phyloP scores from a whole-genome alignment of 2,797 vertebrate species.

The Antennarius maculatus region DNA sequence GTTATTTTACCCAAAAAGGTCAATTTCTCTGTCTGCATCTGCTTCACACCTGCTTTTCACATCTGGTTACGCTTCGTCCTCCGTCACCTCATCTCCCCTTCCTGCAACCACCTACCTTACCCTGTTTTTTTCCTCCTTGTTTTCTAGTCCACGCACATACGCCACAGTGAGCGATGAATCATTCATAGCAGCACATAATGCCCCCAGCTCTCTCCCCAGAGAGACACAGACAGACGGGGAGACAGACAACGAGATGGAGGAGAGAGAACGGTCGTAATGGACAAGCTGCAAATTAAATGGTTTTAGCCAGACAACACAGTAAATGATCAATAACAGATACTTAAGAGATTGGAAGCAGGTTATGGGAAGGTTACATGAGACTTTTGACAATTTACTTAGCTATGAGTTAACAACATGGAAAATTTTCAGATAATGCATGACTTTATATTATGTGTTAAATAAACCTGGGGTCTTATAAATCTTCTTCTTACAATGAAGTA shows the following conservation, averaged over 20 bases:
- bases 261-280: conserved; percentile 23
- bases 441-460: conserved; percentile 21
- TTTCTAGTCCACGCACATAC: conserved; percentile 71
- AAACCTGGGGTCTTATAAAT: conserved; percentile 3
- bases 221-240: conserved; percentile 42
- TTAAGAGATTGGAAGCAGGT: conserved; percentile 26
- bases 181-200: conserved; percentile 76
- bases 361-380: conserved; percentile 12
- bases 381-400: conserved; percentile 33
- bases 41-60: conserved; percentile 19
- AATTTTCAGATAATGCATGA: conserved; percentile 13
- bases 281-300: conserved; percentile 34
- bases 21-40: conserved; percentile 1
- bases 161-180: conserved; percentile 71
- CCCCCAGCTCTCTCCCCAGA: conserved; percentile 60
- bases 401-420: conserved; percentile 23
- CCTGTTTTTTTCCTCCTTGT: conserved; percentile 37
- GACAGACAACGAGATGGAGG: conserved; percentile 35
- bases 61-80: conserved; percentile 24
- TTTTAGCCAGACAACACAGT: conserved; percentile 22
- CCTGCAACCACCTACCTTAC: conserved; percentile 30
- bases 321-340: conserved; percentile 32
- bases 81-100: conserved; percentile 51
- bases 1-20: conserved; percentile 6
- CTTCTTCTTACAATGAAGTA: conserved; percentile 1